Base-by-base conservation (phyloP, 35 echinoderm and acorn worm genomes). In the Hemicentrotus pulcherrimus region DNA sequence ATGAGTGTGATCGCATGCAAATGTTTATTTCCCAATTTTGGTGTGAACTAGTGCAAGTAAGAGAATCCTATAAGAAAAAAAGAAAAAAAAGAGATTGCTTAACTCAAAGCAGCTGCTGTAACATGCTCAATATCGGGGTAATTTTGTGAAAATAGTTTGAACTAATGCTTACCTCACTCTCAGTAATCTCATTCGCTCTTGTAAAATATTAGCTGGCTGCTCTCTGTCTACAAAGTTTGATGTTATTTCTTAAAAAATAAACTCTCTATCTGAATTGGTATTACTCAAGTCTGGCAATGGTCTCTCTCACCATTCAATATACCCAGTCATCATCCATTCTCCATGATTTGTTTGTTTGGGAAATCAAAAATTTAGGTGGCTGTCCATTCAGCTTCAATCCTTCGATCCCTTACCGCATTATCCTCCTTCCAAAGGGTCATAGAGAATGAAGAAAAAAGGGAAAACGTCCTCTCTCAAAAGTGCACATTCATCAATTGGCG, bases 401-500 rank as follows among this genome's bases (percentile, higher is more conserved):
- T 13, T 0, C 88, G 18, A 90, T 90, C 32, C 88, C 46, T 90
- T 47, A 90, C 32, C 46, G 88, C 88, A 90, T 90, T 90, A 90
- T 45, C 88, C 32, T 10, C 88, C n/a, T 9, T 47, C 46, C 91
- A 55, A 93, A 28, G 18, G 46, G 32, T 90, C 46, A 24, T 90
- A 90, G 32, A 90, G 32, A 41, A 47, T 2, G 32, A 30, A 87
- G 9, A 35, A n/a, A 78, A 22, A 71, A n/a, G 65, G 24, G 65
- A 78, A 78, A 78, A 6, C 65, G 65, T 78, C 65, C 65, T 78
- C 65, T 78, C 28, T n/a, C 19, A n/a, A 93, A 93, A 93, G 91
- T 93, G 48, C 91, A 93, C 91, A 93, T 93, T 93, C 91, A 58
- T 93, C 91, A 93, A 93, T 50, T 93, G 32, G 91, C n/a, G 32